phyloP scores from a whole-genome alignment of 1,140 invertebrate genomes.

The Drosophila arizonae region DNA sequence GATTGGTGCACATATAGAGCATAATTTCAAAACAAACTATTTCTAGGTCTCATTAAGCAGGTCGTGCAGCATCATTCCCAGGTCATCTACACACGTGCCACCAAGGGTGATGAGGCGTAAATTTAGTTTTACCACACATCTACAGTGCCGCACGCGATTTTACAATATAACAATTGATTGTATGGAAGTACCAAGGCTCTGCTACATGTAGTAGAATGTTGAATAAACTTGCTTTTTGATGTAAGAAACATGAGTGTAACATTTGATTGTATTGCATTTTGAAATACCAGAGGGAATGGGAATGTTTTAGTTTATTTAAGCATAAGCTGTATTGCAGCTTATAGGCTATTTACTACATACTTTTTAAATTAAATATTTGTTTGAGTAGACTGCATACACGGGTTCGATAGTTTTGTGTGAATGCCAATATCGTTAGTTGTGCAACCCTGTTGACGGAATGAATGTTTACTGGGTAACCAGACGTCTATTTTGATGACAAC shows the following conservation, averaged over 20 bases:
- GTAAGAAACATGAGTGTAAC: slow-evolving; percentile 55
- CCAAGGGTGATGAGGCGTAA: slow-evolving; percentile 93
- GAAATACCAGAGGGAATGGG: neutral
- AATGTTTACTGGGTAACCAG: slow-evolving; percentile 63
- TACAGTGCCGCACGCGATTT: slow-evolving; percentile 51
- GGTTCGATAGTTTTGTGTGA: slow-evolving; percentile 32
- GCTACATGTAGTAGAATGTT: slow-evolving; percentile 70
- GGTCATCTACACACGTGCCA: slow-evolving; percentile 98
- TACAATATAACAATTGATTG: slow-evolving; percentile 62
- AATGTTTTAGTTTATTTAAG: no score
- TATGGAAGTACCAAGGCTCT: slow-evolving; percentile 58
- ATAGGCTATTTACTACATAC: no score
- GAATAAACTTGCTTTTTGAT: slow-evolving; percentile 77
- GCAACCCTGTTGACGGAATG: slow-evolving; percentile 26
- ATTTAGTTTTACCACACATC: slow-evolving; percentile 50
- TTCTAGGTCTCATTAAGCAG: slow-evolving; percentile 96
- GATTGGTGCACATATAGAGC: neutral
- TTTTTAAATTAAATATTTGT: no score
- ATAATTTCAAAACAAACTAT: slow-evolving; percentile 39
- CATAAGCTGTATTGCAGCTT: no score
- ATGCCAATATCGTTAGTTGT: slow-evolving; percentile 33
- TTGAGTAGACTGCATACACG: no score
- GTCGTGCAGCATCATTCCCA: slow-evolving; percentile 99
- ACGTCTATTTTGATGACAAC: slow-evolving; percentile 70
- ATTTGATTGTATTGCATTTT: slow-evolving; percentile 11